Evolutionary conservation across 2,888 invertebrate genomes (phyloP), one percentile per base, ranked within the genome.

Genomic region (Eupsilia transversa): DNA sequence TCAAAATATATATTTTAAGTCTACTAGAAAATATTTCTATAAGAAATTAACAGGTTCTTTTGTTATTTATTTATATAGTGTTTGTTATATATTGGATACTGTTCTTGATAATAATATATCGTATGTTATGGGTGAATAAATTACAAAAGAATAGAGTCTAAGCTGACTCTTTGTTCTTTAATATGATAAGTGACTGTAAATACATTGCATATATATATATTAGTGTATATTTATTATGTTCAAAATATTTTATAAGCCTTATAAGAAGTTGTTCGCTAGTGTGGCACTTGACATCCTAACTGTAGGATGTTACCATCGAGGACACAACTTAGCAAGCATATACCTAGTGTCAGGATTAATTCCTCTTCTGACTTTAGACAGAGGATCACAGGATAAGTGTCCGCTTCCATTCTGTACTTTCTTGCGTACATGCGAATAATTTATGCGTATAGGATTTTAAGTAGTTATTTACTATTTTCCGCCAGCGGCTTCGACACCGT

Each of bases 351-450:
- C 35, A 41, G 73, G 75, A 85, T 82, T 80, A 75, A 78, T 73
- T 70, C 72, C 69, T 66, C 69, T 74, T 81, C 71, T 30, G 64
- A 59, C 77, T 66, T 72, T 61, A 69, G 75, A 75, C 68, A 64
- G 57, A 69, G 74, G 80, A 76, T 81, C 80, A 56, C 35, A 60
- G 79, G 79, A 79, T 82, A 73, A 82, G 69, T 83, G 77, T 74
- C 65, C 61, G 52, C 72, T 74, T 64, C 69, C 35, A 74, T 74
- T 71, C 46, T 65, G 57, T 30, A 65, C 77, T 63, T 33, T 52
- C 49, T 59, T 61, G 43, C 54, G 33, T 46, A n/a, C n/a, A 52
- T 60, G 46, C 73, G 20, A 72, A 78, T 68, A 56, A 73, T 74
- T 61, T 65, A 65, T 65, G 56, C 14, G 33, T 59, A 23, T 27